Base-by-base conservation (phyloP, 2,113 vertebrate genomes). In the Cromileptes altivelis region DNA sequence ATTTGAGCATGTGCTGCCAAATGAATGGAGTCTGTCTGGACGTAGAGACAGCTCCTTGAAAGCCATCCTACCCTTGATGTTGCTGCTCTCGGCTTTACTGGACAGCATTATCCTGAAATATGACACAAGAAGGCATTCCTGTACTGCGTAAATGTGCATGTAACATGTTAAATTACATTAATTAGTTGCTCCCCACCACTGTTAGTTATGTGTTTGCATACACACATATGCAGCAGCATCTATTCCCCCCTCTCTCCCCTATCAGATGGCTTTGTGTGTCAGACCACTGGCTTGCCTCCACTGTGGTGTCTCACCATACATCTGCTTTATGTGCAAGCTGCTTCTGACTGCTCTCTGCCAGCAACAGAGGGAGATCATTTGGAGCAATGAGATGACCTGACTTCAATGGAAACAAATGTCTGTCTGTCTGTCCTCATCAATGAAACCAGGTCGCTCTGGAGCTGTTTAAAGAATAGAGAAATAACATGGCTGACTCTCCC, bases 291-390 rank as follows among this genome's bases (percentile, higher is more conserved):
- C 75, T 61, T 6, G 4, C 73, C 70, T 82, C 81, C 81, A 87
- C 56, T 52, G 6, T 19, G 40, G 58, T 61, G 61, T 84, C 69
- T 85, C 71, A 58, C 65, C 56, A 45, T 68, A 85, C 78, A 89
- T 87, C 78, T 86, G 81, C 73, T 75, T 88, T 80, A 80, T 79
- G 82, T 81, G 79, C 74, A 70, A 69, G 71, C 88, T 90, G 84
- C 65, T 74, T 74, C 45, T 60, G 56, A 25, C 62, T 47, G 57
- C 56, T 82, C 75, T 12, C 63, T 82, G 72, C 78, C 72, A 85
- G 37, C 57, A 49, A 74, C 86, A 78, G 81, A 87, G 75, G 72
- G 52, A 88, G 80, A 74, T 53, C 70, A 64, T 88, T 85, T 75
- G 61, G 52, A 71, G 61, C 50, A 56, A 50, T 57, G 62, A 73